Conservation (phyloP, 2,797 vertebrate species). For the Acanthornis magna region DNA sequence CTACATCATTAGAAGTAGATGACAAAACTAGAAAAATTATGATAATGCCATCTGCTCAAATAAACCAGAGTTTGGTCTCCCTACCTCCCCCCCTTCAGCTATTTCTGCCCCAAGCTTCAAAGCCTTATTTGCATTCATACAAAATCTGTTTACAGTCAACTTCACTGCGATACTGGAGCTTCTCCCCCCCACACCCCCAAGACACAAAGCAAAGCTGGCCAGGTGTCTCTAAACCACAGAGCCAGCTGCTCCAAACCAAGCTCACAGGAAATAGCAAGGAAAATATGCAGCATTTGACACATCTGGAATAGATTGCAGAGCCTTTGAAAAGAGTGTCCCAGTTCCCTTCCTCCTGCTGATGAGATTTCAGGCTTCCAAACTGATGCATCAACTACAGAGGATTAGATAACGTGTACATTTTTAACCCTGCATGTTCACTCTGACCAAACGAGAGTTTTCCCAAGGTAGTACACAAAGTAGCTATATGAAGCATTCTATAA, state of each 20-base stretch:
- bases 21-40: neutral
- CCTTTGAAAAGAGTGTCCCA: constrained; percentile 62
- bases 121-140: constrained; percentile 24
- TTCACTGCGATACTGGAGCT: neutral
- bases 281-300: constrained; percentile 52
- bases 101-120: neutral
- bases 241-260: constrained; percentile 57
- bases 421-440: constrained; percentile 20
- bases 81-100: neutral
- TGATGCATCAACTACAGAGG: constrained; percentile 12
- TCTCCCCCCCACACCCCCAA: neutral
- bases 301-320: constrained; percentile 58
- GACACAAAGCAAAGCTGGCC: constrained; percentile 51
- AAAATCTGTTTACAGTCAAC: constrained; percentile 45
- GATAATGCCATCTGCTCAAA: neutral
- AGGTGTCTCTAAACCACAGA: constrained; percentile 52
- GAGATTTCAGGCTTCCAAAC: constrained; percentile 63
- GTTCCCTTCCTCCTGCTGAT: constrained; percentile 50
- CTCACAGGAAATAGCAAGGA: constrained; percentile 69
- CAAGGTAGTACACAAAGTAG: neutral
- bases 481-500: neutral
- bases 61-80: neutral
- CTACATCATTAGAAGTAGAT: neutral
- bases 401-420: neutral
- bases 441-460: neutral